Percentiles rank a stretch among this genome's conserved stretches.
phyloP scores from a whole-genome alignment of 1,140 invertebrate species.

The Meloidogyne exigua region DNA sequence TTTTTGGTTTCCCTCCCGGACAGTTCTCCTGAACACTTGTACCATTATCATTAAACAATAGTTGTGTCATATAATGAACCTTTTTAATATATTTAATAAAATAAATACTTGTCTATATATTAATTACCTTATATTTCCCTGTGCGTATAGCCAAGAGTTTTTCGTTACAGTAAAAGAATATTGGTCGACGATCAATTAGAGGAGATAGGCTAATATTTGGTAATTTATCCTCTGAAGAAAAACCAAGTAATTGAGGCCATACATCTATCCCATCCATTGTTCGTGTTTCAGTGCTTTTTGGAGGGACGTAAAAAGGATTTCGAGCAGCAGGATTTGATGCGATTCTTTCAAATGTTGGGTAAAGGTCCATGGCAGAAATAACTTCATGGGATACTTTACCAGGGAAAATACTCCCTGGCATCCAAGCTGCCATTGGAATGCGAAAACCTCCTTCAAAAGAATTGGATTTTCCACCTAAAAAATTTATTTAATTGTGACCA shows the following conservation, averaged over 20 bases:
- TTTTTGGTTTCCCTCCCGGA: slow-evolving; percentile 46
- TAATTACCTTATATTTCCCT: slow-evolving; percentile 55
- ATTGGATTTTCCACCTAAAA: slow-evolving; percentile 57
- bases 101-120: not conserved
- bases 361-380: slow-evolving; percentile 44
- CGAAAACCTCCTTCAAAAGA: slow-evolving; percentile 61
- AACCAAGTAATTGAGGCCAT: slow-evolving; percentile 21
- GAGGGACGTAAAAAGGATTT: not conserved
- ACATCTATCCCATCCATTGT: slow-evolving; percentile 23
- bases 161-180: slow-evolving; percentile 62
- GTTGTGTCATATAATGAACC: slow-evolving; percentile 59
- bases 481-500: not conserved
- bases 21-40: slow-evolving; percentile 54
- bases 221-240: not conserved
- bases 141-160: slow-evolving; percentile 60
- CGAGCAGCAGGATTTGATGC: slow-evolving; percentile 16
- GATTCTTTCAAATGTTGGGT: slow-evolving; percentile 50
- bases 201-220: not conserved
- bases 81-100: not conserved
- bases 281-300: not conserved
- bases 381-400: slow-evolving; percentile 57
- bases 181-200: slow-evolving; percentile 45
- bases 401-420: slow-evolving; percentile 56
- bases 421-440: slow-evolving; percentile 61
- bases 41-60: slow-evolving; percentile 56